Percentiles rank a stretch among this genome's conserved stretches.
phyloP scores from a whole-genome alignment of 2,888 invertebrate genomes.

The Mythimna pallens region DNA sequence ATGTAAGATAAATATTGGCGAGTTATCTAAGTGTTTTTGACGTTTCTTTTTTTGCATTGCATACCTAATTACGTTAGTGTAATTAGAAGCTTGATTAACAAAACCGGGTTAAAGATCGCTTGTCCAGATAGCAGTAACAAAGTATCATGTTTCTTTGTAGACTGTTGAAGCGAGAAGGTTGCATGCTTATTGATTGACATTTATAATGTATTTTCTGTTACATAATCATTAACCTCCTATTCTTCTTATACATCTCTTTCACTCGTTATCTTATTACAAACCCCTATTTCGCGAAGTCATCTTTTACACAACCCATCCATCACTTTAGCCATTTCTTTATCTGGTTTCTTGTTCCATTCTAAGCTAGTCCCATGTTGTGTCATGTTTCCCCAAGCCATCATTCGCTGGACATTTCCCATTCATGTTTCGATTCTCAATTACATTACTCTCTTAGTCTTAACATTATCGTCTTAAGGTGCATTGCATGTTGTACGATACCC shows the following conservation, averaged over 20 bases:
- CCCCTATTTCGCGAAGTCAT: neutral
- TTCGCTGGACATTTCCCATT: slow-evolving; percentile 29
- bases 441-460: slow-evolving; percentile 18
- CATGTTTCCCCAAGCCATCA: slow-evolving; percentile 21
- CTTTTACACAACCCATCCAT: neutral
- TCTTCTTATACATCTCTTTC: too few relatives aligned
- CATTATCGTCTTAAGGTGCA: slow-evolving; percentile 19
- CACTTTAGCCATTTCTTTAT: neutral
- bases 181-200: slow-evolving; percentile 3
- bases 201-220: neutral
- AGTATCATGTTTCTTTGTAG: slow-evolving; percentile 7
- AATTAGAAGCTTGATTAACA: slow-evolving; percentile 24
- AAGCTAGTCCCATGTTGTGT: neutral
- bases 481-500: slow-evolving; percentile 41
- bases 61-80: slow-evolving; percentile 18
- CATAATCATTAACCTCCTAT: neutral
- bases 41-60: slow-evolving; percentile 19
- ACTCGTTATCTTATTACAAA: neutral
- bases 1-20: slow-evolving; percentile 14
- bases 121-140: neutral
- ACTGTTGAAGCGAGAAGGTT: slow-evolving; percentile 17
- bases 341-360: neutral
- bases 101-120: slow-evolving; percentile 31
- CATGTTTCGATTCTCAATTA: slow-evolving; percentile 43
- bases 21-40: slow-evolving; percentile 7